Conservation (phyloP, 2,113 vertebrate species). For the Salvelinus sp. region DNA sequence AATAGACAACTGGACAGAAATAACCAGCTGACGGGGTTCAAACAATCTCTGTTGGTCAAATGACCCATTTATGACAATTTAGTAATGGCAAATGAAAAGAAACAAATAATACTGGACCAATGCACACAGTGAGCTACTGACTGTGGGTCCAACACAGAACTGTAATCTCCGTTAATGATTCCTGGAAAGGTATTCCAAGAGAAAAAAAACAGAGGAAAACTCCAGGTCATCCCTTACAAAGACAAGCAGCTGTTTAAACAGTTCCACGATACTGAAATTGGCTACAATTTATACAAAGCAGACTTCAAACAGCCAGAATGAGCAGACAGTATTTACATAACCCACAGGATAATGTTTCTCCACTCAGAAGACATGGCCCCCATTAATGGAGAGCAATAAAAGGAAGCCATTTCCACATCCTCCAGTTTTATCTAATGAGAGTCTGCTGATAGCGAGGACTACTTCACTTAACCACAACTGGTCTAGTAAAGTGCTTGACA, state of each 20-base stretch:
- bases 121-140: constrained; percentile 24
- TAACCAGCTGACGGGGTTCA: constrained; percentile 6
- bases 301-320: constrained; percentile 42
- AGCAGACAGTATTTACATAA: constrained; percentile 45
- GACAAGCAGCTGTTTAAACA: constrained; percentile 56
- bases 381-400: constrained; percentile 44
- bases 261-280: constrained; percentile 43
- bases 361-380: constrained; percentile 22
- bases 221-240: constrained; percentile 33
- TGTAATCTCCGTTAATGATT: constrained; percentile 36
- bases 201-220: constrained; percentile 19
- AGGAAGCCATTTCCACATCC: constrained; percentile 27
- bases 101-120: constrained; percentile 4
- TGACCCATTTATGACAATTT: constrained; percentile 23
- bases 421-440: constrained; percentile 20
- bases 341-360: constrained; percentile 35
- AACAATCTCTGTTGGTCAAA: constrained; percentile 4
- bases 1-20: constrained; percentile 1
- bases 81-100: constrained; percentile 32
- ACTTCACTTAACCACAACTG: constrained; percentile 15
- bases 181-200: constrained; percentile 21
- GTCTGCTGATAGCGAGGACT: constrained; percentile 20
- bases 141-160: constrained; percentile 28
- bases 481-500: constrained; percentile 18
- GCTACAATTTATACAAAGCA: constrained; percentile 38